A percentile compares a stretch with the other conserved stretches of the same genome.
Conservation (phyloP, 1,140 invertebrate genomes). For the Drosophila pandora region DNA sequence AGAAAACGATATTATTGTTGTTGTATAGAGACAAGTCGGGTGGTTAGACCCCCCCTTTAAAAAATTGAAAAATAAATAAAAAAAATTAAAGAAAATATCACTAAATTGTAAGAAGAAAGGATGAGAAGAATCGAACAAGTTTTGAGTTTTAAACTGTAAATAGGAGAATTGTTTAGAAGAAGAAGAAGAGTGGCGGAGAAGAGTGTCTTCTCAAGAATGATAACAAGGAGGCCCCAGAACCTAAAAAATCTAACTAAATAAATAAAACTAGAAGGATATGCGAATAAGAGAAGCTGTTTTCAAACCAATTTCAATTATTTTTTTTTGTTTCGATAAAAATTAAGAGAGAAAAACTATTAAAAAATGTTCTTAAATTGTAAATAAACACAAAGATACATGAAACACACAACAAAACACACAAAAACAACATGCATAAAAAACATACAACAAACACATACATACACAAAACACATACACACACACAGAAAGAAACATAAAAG, state of each 20-base stretch:
- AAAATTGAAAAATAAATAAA: slow-evolving; percentile 4
- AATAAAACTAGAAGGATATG: slow-evolving; percentile 8
- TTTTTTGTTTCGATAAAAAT: slow-evolving; percentile 8
- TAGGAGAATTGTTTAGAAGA: slow-evolving; percentile 42
- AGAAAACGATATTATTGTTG: slow-evolving; percentile 65
- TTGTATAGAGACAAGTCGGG: slow-evolving; percentile 28
- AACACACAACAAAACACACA: background rate
- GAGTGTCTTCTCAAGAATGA: too few species aligned
- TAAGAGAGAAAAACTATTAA: background rate
- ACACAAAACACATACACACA: background rate
- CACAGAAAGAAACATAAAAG: slow-evolving; percentile 7
- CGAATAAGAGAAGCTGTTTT: slow-evolving; percentile 25
- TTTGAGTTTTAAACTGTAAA: slow-evolving; percentile 50
- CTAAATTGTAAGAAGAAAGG: slow-evolving; percentile 66
- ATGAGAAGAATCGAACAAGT: slow-evolving; percentile 30
- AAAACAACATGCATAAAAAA: background rate
- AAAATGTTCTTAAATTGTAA: slow-evolving; percentile 25
- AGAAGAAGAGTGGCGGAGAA: background rate
- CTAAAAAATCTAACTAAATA: slow-evolving; percentile 13
- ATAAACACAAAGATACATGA: slow-evolving; percentile 19
- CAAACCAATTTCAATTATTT: slow-evolving; percentile 15
- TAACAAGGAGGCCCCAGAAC: background rate
- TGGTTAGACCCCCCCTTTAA: slow-evolving; percentile 7
- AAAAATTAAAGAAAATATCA: slow-evolving; percentile 50
- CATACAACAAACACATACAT: slow-evolving; percentile 11